A percentile compares a stretch with the other conserved stretches of the same genome.
These are phyloP conservation scores for Limanda limanda DNA, from an alignment of 2,113 vertebrate species.

Conservation along the genomic window DNA sequence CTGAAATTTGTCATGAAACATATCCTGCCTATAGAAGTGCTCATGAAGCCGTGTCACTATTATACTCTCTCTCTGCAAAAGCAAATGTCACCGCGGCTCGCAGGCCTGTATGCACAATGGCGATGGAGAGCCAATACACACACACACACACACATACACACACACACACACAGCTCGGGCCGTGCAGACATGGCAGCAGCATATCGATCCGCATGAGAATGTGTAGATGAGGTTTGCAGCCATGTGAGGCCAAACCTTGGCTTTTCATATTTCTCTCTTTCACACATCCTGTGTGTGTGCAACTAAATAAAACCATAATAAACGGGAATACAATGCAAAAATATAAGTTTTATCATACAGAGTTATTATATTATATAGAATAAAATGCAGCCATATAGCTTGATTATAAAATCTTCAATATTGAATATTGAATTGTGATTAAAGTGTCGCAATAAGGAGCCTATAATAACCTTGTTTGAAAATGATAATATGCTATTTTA, in stretches of 20 bases:
- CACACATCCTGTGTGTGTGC: background rate
- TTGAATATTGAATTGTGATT: background rate
- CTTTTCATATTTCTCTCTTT: constrained; percentile 43
- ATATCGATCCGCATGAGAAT: constrained; percentile 87
- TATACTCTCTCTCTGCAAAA: constrained; percentile 34
- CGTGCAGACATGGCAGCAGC: constrained; percentile 77
- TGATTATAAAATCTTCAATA: background rate
- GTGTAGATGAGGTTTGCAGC: constrained; percentile 82
- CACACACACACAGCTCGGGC: constrained; percentile 64
- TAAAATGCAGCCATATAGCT: background rate
- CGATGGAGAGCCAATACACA: constrained; percentile 71
- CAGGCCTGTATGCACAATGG: constrained; percentile 60
- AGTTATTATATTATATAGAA: background rate
- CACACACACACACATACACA: constrained; percentile 62
- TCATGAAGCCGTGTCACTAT: constrained; percentile 32
- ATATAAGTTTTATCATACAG: background rate
- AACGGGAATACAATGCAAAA: background rate
- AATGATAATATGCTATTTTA: background rate
- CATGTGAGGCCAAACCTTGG: constrained; percentile 65
- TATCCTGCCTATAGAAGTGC: constrained; percentile 24
- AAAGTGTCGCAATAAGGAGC: background rate
- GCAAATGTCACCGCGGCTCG: constrained; percentile 66
- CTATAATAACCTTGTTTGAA: background rate
- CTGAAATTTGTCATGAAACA: constrained; percentile 39
- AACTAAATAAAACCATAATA: constrained; percentile 11